Base-by-base conservation (phyloP, 2,888 invertebrate species). In the Cosmopolites sordidus region DNA sequence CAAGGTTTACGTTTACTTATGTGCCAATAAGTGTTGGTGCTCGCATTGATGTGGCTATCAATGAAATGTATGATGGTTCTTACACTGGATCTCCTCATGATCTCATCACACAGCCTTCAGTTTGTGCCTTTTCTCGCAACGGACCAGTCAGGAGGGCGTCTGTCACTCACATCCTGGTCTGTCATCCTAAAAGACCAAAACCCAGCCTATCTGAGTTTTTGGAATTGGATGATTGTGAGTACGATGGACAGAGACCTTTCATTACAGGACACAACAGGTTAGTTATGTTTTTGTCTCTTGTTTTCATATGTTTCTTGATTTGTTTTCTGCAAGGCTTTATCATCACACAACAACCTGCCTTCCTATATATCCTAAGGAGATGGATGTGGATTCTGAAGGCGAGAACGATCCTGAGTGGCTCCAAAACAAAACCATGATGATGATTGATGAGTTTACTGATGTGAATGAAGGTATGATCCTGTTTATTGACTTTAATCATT, bases 361-460 rank as follows among this genome's bases (percentile, higher is more conserved):
- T 47, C 94, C 96, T 0, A 90, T 97, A 48, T 89, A 91, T 73
- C 94, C 96, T 8, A 92, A 93, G 73, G 96, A 96, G 74, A 81
- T 96, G 69, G 94, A 95, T 69, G 83, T 87, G 18, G 96, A 97
- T 76, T 93, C 93, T 0, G 94, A 94, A 70, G 92, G 90, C 48
- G 96, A 97, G 72, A 90, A 89, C 30, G 94, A 95, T 75, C 95
- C 96, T 0, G 83, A 90, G 59, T 98, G 97, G 97, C 77, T 97
- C 48, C 87, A 89, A 64, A 87, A 89, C 59, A 94, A 94, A 71
- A 94, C 93, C 0, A 89, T 89, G 81, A 91, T 91, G 90, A 95
- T 97, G 95, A 95, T 98, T 48, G 96, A 98, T 71, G 97, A 98
- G 69, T 98, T 98, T 74, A 95, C 95, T 1, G 98, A 98, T 73